A percentile compares a stretch with the other conserved stretches of the same genome.
Evolutionary conservation across 2,888 invertebrate species (phyloP).

Genomic region (Meiosimyza decipiens): DNA sequence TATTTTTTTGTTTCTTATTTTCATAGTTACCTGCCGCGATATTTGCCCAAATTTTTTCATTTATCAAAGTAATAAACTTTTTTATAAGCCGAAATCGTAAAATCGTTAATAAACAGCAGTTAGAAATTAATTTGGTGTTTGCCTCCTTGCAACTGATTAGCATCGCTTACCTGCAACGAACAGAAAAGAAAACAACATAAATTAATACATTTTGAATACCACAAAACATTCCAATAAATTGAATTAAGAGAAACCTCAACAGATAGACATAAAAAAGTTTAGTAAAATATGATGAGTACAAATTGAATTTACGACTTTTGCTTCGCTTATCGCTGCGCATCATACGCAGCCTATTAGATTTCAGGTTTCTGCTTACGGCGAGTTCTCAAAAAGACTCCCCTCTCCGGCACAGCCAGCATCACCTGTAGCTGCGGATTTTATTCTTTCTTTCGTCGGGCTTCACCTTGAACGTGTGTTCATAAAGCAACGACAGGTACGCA

Average conservation of each 20-base stretch:
- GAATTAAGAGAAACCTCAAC: background rate
- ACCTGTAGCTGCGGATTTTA: background rate
- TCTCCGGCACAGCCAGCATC: background rate
- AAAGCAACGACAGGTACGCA: slow-evolving; percentile 6
- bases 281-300: slow-evolving; percentile 27
- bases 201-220: slow-evolving; percentile 15
- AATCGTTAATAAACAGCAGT: background rate
- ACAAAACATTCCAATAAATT: background rate
- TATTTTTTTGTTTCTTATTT: too few relatives aligned
- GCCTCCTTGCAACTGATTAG: background rate
- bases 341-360: slow-evolving; percentile 24
- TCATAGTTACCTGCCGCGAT: too few relatives aligned
- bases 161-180: slow-evolving; percentile 28
- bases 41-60: too few relatives aligned
- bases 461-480: background rate
- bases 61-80: too few relatives aligned
- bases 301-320: slow-evolving; percentile 26
- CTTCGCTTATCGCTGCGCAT: slow-evolving; percentile 23
- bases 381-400: background rate
- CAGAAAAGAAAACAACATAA: slow-evolving; percentile 10
- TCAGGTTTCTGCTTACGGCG: background rate
- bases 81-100: background rate
- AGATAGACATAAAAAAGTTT: background rate
- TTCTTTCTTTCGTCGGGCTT: background rate
- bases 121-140: background rate